A percentile compares a stretch with the other conserved stretches of the same genome.
phyloP scores from a whole-genome alignment of 2,113 vertebrate genomes.

The Semicossyphus pulcher region DNA sequence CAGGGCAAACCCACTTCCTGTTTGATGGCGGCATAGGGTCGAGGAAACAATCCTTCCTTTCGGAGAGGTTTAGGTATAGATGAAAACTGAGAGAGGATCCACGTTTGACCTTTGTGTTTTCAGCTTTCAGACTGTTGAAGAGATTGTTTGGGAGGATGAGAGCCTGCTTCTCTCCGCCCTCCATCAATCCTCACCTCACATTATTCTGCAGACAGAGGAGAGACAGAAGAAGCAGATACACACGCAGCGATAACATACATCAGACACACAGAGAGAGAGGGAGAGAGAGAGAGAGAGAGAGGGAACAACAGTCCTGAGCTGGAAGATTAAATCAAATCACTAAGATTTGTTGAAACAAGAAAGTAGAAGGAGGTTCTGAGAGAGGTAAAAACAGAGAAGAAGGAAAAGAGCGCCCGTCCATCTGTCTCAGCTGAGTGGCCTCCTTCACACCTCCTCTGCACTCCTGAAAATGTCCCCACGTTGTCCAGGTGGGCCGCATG shows the following conservation, averaged over 20 bases:
- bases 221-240: neutral
- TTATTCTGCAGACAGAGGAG: constrained; percentile 12
- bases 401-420: too few species aligned
- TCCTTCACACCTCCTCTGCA: too few species aligned
- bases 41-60: neutral
- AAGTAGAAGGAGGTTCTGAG: neutral
- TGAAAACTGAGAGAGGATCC: constrained; percentile 6
- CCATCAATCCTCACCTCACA: neutral
- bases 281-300: neutral
- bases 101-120: constrained; percentile 30
- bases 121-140: constrained; percentile 20
- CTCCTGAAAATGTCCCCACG: too few species aligned
- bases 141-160: constrained; percentile 24
- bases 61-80: constrained; percentile 3
- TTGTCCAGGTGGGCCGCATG: too few species aligned
- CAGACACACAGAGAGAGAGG: neutral
- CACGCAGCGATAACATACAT: neutral
- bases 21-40: neutral
- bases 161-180: constrained; percentile 8
- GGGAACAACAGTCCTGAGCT: neutral
- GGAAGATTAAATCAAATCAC: neutral
- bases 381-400: neutral
- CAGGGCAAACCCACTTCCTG: constrained; percentile 8
- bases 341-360: neutral
- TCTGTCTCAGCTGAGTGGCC: too few species aligned